Percentiles rank a stretch among this genome's conserved stretches.
Evolutionary conservation across 2,888 invertebrate genomes (phyloP).

Genomic region (Philhelius pedissequus): DNA sequence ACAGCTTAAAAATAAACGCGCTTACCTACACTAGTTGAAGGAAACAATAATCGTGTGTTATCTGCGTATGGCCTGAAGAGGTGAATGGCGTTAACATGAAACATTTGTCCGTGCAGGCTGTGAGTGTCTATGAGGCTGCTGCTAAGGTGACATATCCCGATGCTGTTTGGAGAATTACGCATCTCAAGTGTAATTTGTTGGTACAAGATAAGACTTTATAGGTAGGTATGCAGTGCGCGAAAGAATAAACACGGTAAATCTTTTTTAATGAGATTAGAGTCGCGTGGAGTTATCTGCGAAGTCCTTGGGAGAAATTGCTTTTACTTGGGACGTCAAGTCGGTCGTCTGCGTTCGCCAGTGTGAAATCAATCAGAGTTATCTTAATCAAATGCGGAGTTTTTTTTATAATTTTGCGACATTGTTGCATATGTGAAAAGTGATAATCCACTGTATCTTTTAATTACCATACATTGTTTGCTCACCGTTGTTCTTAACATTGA

Average conservation of each 20-base stretch:
- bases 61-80: slow-evolving; percentile 26
- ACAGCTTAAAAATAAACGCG: slow-evolving; percentile 16
- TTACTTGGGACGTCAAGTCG: not conserved
- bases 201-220: slow-evolving; percentile 7
- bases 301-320: not conserved
- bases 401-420: not conserved
- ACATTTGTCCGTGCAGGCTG: slow-evolving; percentile 24
- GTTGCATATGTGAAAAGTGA: not conserved
- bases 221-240: not conserved
- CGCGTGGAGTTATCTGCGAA: not conserved
- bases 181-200: slow-evolving; percentile 19
- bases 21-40: not conserved
- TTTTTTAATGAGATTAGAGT: slow-evolving; percentile 20
- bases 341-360: not conserved
- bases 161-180: slow-evolving; percentile 28
- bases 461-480: no score
- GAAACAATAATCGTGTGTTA: slow-evolving; percentile 63
- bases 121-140: slow-evolving; percentile 37
- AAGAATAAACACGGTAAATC: not conserved
- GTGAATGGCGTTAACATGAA: slow-evolving; percentile 62
- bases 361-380: not conserved
- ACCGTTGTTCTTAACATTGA: no score
- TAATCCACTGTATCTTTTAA: no score
- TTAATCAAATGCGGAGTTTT: not conserved
- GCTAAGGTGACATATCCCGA: slow-evolving; percentile 34